Evolutionary conservation across 2,888 invertebrate genomes (phyloP).

Genomic region (Leptinotarsa juncta): DNA sequence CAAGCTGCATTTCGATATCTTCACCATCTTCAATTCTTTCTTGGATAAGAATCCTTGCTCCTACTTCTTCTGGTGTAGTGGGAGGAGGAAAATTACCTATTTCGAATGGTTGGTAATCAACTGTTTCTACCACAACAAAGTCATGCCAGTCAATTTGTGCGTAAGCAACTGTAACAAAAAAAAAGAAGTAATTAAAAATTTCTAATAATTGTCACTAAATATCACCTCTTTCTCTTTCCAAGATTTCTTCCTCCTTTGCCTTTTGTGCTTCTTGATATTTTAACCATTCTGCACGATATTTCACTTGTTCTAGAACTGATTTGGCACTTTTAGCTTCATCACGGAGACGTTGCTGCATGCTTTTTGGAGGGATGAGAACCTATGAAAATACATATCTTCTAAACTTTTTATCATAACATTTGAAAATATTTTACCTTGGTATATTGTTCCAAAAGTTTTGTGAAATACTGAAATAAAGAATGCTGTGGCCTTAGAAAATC

Average conservation of each 20-base stretch:
- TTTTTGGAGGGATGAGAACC: constrained; percentile 94
- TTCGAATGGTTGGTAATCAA: constrained; percentile 98
- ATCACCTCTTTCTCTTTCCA: constrained; percentile 89
- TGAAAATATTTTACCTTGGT: constrained; percentile 78
- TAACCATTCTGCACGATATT: constrained; percentile 96
- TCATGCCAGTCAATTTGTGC: constrained; percentile 99
- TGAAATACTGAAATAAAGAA: constrained; percentile 98
- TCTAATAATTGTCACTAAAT: background rate
- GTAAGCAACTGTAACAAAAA: constrained; percentile 76
- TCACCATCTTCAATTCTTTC: constrained; percentile 84
- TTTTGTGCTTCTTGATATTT: constrained; percentile 93
- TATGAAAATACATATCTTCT: constrained; percentile 46
- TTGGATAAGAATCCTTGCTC: constrained; percentile 91
- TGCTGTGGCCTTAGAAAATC: constrained; percentile 99
- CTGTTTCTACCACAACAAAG: constrained; percentile 99
- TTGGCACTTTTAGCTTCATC: constrained; percentile 80
- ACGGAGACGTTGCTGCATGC: constrained; percentile 81
- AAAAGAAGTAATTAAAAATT: constrained; percentile 10
- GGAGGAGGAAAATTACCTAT: constrained; percentile 96
- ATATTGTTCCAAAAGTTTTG: constrained; percentile 97
- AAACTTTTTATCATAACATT: background rate
- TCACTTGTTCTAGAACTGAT: constrained; percentile 86
- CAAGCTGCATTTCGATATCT: constrained; percentile 91
- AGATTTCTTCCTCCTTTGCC: constrained; percentile 93
- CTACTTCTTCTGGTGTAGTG: constrained; percentile 96